Evolutionary conservation across 2,113 vertebrate species (phyloP), one percentile per base, ranked within the genome.

Genomic region (Stigmatopora argus): DNA sequence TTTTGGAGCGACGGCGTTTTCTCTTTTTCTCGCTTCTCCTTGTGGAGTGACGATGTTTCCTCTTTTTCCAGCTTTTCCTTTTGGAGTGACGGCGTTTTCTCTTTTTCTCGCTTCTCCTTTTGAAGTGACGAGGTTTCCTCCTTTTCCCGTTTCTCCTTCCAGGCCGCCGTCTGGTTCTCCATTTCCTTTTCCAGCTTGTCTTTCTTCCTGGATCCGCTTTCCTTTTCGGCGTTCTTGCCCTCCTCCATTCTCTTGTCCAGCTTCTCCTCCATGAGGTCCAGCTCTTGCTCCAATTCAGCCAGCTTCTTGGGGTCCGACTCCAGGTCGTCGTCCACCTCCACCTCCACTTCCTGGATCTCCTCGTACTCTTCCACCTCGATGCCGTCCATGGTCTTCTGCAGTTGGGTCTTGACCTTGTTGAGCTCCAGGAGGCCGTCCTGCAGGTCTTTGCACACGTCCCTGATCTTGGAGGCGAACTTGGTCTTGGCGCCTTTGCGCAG

Each of bases 301-400:
- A 90, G 69, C 63, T 89, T 87, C 41, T 67, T 75, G 0, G 83
- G 81, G 52, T 89, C 84, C 0, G 79, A 83, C 70, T 82, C 85
- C 1, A 79, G 57, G 0, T 85, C 73, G 0, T 86, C 83, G 0
- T 87, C 81, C 0, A 83, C 81, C 21, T 87, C 84, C 49, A 68
- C 85, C 70, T 88, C 89, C 45, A 87, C 82, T 62, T 89, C 87
- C 48, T 80, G 38, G 0, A 82, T 64, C 64, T 88, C 82, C 70
- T 89, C 89, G 9, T 73, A 84, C 79, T 87, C 86, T 69, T 87
- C 89, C 75, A 90, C 71, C 71, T 89, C 89, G 10, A 87, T 88
- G 62, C 88, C 88, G 1, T 89, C 89, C 87, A 91, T 90, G 38
- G 86, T 90, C 68, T 86, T 88, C 76, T 89, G 88, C 75, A 92